Conservation (phyloP, 2,113 vertebrate genomes). For the Scomber colias region DNA sequence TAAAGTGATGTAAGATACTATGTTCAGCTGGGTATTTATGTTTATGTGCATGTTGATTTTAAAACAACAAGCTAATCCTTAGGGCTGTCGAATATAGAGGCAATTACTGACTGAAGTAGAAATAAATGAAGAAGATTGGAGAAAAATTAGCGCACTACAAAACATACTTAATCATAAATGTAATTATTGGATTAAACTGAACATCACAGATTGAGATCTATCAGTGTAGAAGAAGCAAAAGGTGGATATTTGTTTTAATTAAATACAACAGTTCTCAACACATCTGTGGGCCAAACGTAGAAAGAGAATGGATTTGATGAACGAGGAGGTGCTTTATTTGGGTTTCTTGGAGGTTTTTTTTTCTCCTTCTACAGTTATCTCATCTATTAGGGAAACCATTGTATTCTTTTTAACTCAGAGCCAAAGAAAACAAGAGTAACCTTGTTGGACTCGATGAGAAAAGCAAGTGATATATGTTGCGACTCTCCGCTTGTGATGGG, state of each 20-base stretch:
- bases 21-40: conserved; percentile 4
- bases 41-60: conserved; percentile 29
- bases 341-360: conserved; percentile 28
- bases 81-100: not conserved
- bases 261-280: conserved; percentile 18
- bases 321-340: conserved; percentile 31
- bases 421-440: conserved; percentile 68
- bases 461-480: conserved; percentile 64
- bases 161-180: not conserved
- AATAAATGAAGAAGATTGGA: not conserved
- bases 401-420: conserved; percentile 62
- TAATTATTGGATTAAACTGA: not conserved
- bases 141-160: not conserved
- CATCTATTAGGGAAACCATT: conserved; percentile 60
- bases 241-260: conserved; percentile 2
- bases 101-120: conserved; percentile 21
- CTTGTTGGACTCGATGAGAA: conserved; percentile 74
- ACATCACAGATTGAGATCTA: not conserved
- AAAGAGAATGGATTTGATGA: conserved; percentile 15
- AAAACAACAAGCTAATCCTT: conserved; percentile 32
- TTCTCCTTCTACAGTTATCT: conserved; percentile 37
- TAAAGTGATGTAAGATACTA: not conserved
- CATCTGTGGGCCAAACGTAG: not conserved
- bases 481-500: conserved; percentile 60
- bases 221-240: not conserved